A percentile compares a stretch with the other conserved stretches of the same genome.
These are phyloP conservation scores for Valencia hispanica DNA, from an alignment of 2,797 vertebrate species.

Conservation along the genomic window DNA sequence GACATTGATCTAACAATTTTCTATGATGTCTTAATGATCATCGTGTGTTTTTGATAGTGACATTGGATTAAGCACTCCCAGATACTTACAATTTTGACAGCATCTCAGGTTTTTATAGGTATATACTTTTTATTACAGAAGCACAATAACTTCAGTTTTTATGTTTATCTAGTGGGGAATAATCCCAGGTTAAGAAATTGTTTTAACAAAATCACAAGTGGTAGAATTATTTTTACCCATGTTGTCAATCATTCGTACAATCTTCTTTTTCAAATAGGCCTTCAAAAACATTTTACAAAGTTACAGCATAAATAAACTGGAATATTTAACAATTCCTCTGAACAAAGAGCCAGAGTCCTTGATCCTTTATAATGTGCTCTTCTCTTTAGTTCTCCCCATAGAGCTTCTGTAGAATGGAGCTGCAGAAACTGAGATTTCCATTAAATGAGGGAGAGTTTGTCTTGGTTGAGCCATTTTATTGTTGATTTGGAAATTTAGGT, in stretches of 20 bases:
- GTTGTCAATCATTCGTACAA: not conserved
- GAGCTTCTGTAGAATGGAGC: too few species aligned
- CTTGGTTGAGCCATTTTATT: not conserved
- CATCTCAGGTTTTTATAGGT: too few species aligned
- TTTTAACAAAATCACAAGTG: not conserved
- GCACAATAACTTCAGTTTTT: not conserved
- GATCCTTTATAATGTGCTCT: not conserved
- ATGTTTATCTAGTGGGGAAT: not conserved
- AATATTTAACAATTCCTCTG: not conserved
- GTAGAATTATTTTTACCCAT: not conserved
- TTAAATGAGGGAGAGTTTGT: not conserved
- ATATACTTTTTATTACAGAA: not conserved
- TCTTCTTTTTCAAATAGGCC: not conserved
- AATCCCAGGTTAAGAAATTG: not conserved
- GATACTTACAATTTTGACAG: not conserved
- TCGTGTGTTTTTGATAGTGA: not conserved
- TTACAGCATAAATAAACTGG: not conserved
- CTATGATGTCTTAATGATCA: not conserved
- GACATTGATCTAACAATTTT: not conserved
- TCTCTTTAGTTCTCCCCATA: not conserved
- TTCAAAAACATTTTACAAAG: not conserved
- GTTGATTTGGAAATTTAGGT: not conserved
- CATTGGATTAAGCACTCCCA: not conserved
- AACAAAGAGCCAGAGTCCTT: not conserved
- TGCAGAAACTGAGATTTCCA: not conserved